Evolutionary conservation across 2,888 invertebrate genomes (phyloP).

Genomic region (Loripinus fragilis): DNA sequence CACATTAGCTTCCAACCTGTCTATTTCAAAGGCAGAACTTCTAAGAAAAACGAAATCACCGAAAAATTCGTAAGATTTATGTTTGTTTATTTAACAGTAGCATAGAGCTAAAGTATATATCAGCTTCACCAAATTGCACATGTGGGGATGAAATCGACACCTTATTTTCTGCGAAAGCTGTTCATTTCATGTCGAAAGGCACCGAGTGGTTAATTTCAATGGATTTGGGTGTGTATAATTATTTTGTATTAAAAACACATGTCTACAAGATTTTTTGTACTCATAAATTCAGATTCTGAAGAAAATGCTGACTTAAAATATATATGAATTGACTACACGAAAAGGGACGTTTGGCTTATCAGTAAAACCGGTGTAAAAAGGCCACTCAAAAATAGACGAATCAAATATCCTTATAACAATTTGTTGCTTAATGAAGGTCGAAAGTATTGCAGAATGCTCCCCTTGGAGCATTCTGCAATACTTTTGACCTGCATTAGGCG

Average conservation of each 20-base stretch:
- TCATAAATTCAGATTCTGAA: background rate
- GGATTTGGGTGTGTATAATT: conserved; percentile 14
- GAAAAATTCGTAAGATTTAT: conserved; percentile 22
- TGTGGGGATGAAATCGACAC: conserved; percentile 8
- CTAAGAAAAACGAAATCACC: background rate
- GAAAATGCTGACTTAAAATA: background rate
- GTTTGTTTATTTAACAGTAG: conserved; percentile 42
- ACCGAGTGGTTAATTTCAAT: conserved; percentile 5
- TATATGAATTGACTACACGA: too few relatives aligned
- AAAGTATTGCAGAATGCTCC: too few relatives aligned
- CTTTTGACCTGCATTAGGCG: too few relatives aligned
- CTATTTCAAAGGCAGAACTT: conserved; percentile 3
- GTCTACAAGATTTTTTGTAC: background rate
- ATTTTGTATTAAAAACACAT: conserved; percentile 5
- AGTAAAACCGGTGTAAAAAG: too few relatives aligned
- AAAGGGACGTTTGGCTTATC: too few relatives aligned
- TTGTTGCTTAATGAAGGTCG: too few relatives aligned
- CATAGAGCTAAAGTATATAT: background rate
- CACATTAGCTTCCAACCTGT: background rate
- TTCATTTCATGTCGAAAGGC: background rate
- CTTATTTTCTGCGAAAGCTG: background rate
- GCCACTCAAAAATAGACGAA: too few relatives aligned
- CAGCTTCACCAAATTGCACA: background rate
- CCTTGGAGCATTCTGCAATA: too few relatives aligned
- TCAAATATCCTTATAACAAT: too few relatives aligned